Evolutionary conservation across 2,888 invertebrate species (phyloP).

Genomic region (Drosophila histrio): DNA sequence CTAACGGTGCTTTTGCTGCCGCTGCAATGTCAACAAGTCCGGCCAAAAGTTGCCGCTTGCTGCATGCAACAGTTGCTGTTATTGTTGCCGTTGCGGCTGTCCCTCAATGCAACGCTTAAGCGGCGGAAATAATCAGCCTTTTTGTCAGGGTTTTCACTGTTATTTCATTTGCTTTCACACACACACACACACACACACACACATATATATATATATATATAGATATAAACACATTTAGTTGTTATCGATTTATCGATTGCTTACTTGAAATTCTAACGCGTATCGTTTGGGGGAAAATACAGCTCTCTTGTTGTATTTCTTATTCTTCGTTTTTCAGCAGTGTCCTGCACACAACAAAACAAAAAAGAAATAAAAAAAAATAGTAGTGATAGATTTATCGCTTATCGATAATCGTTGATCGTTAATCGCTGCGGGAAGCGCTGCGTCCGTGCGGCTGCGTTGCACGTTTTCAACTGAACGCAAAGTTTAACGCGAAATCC

Average conservation of each 20-base stretch:
- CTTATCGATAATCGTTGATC: constrained; percentile 23
- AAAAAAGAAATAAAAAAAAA: constrained; percentile 18
- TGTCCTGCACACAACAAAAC: constrained; percentile 39
- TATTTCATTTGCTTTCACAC: constrained; percentile 38
- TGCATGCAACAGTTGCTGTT: constrained; percentile 10
- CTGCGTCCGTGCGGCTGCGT: constrained; percentile 75
- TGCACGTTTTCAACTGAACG: constrained; percentile 76
- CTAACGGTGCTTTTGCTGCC: background rate
- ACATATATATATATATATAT: background rate
- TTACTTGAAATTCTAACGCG: constrained; percentile 61
- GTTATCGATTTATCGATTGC: constrained; percentile 29
- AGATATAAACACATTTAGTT: background rate
- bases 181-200: background rate
- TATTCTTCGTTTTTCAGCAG: background rate
- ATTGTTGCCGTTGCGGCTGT: constrained; percentile 22
- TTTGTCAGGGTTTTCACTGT: constrained; percentile 44
- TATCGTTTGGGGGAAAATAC: background rate
- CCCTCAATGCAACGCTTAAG: constrained; percentile 8
- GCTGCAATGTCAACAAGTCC: constrained; percentile 35
- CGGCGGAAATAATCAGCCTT: constrained; percentile 29
- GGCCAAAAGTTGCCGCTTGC: background rate
- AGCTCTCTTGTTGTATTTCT: background rate
- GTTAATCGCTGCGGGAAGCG: constrained; percentile 41
- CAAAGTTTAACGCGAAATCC: constrained; percentile 70
- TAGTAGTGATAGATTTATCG: background rate